Base-by-base conservation (phyloP, 2,113 vertebrate species). In the Lagopus leucura region DNA sequence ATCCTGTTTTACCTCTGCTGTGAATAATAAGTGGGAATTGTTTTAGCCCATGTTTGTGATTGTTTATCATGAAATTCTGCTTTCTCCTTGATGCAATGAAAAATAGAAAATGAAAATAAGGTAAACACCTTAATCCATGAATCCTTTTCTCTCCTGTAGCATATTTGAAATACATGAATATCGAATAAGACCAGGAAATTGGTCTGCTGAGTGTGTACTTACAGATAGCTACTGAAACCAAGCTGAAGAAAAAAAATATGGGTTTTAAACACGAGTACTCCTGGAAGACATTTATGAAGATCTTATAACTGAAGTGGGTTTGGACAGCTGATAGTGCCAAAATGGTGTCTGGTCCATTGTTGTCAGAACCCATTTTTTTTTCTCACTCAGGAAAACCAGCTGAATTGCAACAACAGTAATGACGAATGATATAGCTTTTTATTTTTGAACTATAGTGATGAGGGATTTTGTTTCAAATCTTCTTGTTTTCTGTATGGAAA, bases 21-120 rank as follows among this genome's bases (percentile, higher is more conserved):
- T 96, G 95, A 96, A 97, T 96, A 97, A 95, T 96, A 95, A 97
- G 90, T 81, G 66, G 91, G 81, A 94, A 88, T 80, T 89, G 88
- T 91, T 94, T 92, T 84, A 93, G 64, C 15, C 79, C 67, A 38
- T 74, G 32, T 88, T 91, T 85, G n/a, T 76, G 63, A 91, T 95
- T 95, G 85, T 95, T 95, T 95, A 75, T 90, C 20, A 66, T 11
- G 45, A 94, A 96, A 95, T 94, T 92, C 72, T 76, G 36, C 57
- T 75, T 91, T 86, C 50, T 88, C 13, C 92, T 93, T 82, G 47
- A 82, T 48, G 50, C 70, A 43, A 64, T 71, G 72, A 85, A 86
- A 50, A 95, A 89, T 10, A 69, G 60, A 89, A 86, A 85, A 81
- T 54, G 15, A 75, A 90, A 87, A 57, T 25, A 55, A 13, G 32